phyloP scores from a whole-genome alignment of 2,888 invertebrate species.

The Noctua janthina region DNA sequence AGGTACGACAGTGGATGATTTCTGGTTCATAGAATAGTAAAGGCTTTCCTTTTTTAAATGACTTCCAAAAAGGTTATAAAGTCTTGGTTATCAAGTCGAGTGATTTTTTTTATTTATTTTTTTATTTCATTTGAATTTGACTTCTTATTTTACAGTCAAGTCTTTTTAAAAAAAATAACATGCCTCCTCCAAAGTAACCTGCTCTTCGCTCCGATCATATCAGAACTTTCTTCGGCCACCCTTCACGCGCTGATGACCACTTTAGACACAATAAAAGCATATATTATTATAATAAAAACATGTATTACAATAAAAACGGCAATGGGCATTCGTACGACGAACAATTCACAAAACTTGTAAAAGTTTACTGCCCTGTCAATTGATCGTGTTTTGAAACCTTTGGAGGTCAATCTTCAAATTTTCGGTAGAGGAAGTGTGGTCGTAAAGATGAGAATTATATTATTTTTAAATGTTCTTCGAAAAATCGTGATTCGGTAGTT shows the following conservation, averaged over 20 bases:
- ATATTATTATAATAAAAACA: slow-evolving; percentile 68
- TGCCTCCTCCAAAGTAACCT: slow-evolving; percentile 36
- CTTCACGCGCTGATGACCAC: slow-evolving; percentile 67
- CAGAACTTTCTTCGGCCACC: slow-evolving; percentile 68
- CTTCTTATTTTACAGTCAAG: too few species aligned
- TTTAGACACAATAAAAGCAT: slow-evolving; percentile 69
- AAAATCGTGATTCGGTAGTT: slow-evolving; percentile 47
- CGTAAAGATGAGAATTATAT: slow-evolving; percentile 55
- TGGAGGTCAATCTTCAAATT: slow-evolving; percentile 59
- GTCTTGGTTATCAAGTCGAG: too few species aligned
- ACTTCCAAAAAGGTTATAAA: too few species aligned
- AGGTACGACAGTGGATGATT: too few species aligned
- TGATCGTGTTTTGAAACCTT: slow-evolving; percentile 32
- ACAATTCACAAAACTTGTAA: slow-evolving; percentile 62
- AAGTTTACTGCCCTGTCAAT: slow-evolving; percentile 61
- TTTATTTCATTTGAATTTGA: too few species aligned
- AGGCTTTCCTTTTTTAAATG: too few species aligned
- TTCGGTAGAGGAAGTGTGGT: slow-evolving; percentile 32
- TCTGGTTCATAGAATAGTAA: too few species aligned
- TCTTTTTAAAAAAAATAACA: too few species aligned
- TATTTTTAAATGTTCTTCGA: slow-evolving; percentile 58
- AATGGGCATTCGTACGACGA: slow-evolving; percentile 54
- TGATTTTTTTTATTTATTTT: too few species aligned
- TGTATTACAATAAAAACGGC: slow-evolving; percentile 65
- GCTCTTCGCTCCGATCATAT: slow-evolving; percentile 40